phyloP scores from a whole-genome alignment of 2,888 invertebrate species.

The Trissoscelio sp. region DNA sequence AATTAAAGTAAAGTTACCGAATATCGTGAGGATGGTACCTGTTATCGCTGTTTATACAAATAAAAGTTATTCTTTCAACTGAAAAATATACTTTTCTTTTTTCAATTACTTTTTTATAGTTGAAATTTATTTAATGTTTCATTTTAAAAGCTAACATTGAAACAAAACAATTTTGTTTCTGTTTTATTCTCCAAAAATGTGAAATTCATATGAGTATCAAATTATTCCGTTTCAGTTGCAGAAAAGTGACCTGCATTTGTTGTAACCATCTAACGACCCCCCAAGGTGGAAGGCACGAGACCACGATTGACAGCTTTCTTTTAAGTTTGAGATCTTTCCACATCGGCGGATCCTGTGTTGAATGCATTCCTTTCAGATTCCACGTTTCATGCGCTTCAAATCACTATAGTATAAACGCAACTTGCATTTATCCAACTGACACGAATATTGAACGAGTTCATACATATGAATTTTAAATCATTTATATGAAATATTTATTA shows the following conservation, averaged over 20 bases:
- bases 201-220: too few relatives aligned
- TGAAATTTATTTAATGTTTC: too few relatives aligned
- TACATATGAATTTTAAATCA: constrained; percentile 31
- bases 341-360: constrained; percentile 40
- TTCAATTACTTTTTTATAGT: too few relatives aligned
- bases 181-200: too few relatives aligned
- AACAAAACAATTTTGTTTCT: too few relatives aligned
- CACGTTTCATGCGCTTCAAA: constrained; percentile 39
- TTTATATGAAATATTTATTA: constrained; percentile 40
- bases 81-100: too few relatives aligned
- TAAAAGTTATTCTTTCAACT: too few relatives aligned
- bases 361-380: constrained; percentile 32
- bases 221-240: constrained; percentile 69
- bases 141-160: too few relatives aligned
- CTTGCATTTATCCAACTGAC: constrained; percentile 53
- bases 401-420: constrained; percentile 33
- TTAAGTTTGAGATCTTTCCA: constrained; percentile 55
- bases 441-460: constrained; percentile 39
- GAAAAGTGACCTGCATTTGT: constrained; percentile 60
- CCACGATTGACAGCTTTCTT: constrained; percentile 66
- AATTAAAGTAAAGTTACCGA: too few relatives aligned
- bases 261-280: constrained; percentile 65
- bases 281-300: constrained; percentile 67
- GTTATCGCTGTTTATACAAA: too few relatives aligned
- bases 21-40: too few relatives aligned